phyloP scores from a whole-genome alignment of 1,140 invertebrate genomes.

The Orussus abietinus region DNA sequence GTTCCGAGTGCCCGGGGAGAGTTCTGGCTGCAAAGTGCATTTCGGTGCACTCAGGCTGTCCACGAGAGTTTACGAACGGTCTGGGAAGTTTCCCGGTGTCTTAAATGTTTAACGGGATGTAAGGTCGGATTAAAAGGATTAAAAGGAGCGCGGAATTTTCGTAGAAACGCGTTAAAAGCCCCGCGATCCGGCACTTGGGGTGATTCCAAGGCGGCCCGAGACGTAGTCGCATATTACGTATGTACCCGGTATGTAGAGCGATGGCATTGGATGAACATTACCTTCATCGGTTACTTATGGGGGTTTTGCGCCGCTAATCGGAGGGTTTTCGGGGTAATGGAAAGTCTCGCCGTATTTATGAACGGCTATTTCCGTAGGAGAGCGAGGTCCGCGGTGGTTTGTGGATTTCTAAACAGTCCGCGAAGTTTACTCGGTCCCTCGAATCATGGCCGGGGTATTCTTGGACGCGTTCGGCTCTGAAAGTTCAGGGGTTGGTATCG shows the following conservation, averaged over 20 bases:
- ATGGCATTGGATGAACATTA: no score
- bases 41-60: neutral
- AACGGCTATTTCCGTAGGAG: no score
- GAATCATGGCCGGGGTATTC: no score
- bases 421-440: slow-evolving; percentile 22
- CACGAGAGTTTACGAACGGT: slow-evolving; percentile 14
- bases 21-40: slow-evolving; percentile 7
- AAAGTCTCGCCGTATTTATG: no score
- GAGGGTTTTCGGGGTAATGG: no score
- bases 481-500: neutral
- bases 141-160: no score
- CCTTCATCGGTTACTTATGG: no score
- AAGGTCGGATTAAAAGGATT: no score
- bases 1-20: neutral
- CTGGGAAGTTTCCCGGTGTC: slow-evolving; percentile 7
- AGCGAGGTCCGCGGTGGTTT: slow-evolving; percentile 18
- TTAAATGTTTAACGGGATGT: slow-evolving; percentile 6
- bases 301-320: no score
- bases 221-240: no score
- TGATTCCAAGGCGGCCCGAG: slow-evolving; percentile 27
- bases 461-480: slow-evolving; percentile 1
- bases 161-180: slow-evolving; percentile 19
- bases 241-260: no score
- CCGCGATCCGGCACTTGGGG: slow-evolving; percentile 29
- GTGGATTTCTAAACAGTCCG: slow-evolving; percentile 17